These are phyloP conservation scores for Triops cancriformis DNA, from an alignment of 1,140 invertebrate genomes.

Conservation along the genomic window DNA sequence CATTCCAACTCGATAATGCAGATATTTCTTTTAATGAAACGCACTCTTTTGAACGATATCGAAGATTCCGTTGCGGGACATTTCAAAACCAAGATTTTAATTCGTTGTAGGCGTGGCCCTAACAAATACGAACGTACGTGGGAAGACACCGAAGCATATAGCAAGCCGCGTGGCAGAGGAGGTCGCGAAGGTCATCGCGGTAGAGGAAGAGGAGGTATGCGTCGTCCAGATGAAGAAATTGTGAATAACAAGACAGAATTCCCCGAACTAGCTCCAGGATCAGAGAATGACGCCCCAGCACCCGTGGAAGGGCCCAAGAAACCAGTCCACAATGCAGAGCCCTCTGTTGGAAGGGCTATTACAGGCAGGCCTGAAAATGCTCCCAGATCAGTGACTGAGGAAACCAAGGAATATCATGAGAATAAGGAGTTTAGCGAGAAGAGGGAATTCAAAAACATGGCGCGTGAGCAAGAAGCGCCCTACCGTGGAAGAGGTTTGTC, in stretches of 20 bases:
- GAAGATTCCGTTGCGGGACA: neutral
- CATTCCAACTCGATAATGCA: neutral
- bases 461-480: neutral
- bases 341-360: neutral
- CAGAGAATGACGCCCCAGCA: neutral
- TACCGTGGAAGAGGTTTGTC: neutral
- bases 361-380: neutral
- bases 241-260: neutral
- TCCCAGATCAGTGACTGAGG: neutral
- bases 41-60: neutral
- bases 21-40: neutral
- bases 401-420: neutral
- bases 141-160: conserved; percentile 83
- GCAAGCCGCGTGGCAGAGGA: conserved; percentile 37
- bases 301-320: neutral
- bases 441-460: neutral
- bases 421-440: neutral
- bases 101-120: conserved; percentile 60
- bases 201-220: conserved; percentile 27
- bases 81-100: neutral
- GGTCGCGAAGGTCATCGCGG: conserved; percentile 22
- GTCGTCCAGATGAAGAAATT: conserved; percentile 20
- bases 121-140: conserved; percentile 85
- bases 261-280: neutral
- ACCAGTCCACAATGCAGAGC: neutral